Percentiles rank a stretch among this genome's conserved stretches.
These are phyloP conservation scores for Gymnopithys bicolor DNA, from an alignment of 2,797 vertebrate genomes.

Conservation along the genomic window DNA sequence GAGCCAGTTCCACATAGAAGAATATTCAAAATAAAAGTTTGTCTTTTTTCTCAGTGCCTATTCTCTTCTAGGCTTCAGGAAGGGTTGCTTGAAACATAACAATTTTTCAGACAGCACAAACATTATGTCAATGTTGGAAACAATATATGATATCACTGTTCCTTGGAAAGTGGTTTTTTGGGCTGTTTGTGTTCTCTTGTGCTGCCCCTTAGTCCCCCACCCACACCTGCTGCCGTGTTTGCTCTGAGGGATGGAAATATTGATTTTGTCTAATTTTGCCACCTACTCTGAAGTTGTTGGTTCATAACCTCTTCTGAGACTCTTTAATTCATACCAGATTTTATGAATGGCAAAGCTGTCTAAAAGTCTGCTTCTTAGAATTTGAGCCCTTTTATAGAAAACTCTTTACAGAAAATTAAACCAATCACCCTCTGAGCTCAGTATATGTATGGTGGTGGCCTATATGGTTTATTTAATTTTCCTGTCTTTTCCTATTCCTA, in stretches of 20 bases:
- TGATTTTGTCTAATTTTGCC: slow-evolving; percentile 36
- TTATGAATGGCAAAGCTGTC: background rate
- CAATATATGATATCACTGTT: background rate
- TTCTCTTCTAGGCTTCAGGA: background rate
- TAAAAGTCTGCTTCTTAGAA: background rate
- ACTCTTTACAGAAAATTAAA: background rate
- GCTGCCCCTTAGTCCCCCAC: background rate
- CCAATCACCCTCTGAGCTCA: background rate
- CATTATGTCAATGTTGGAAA: background rate
- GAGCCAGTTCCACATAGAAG: background rate
- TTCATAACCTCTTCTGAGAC: background rate
- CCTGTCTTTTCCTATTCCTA: background rate
- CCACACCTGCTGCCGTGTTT: background rate
- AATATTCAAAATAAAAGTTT: background rate
- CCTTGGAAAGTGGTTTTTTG: background rate
- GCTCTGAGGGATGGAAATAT: slow-evolving; percentile 25
- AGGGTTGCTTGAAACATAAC: background rate
- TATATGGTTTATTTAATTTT: background rate
- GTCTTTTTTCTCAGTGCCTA: background rate
- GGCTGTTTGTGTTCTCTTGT: background rate
- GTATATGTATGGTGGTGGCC: accelerated
- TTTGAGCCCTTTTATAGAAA: background rate
- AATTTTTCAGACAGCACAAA: background rate
- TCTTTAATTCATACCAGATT: background rate
- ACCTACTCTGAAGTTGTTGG: background rate